Percentiles rank a stretch among this genome's conserved stretches.
phyloP scores from a whole-genome alignment of 2,797 vertebrate species.

The Botia almorhae region DNA sequence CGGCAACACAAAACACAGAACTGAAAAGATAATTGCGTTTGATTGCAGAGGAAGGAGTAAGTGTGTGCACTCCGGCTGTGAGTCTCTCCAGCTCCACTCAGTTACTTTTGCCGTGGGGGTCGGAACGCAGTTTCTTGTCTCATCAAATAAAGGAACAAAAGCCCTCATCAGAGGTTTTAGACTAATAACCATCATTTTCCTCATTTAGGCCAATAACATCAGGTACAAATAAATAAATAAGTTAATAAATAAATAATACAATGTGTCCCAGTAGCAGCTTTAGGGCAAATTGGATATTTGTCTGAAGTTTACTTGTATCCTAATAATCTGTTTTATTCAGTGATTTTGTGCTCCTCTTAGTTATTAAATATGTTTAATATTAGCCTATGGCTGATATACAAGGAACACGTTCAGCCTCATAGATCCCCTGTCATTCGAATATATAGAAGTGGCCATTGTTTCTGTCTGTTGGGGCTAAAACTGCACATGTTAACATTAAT shows the following conservation, averaged over 20 bases:
- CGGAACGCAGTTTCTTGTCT: slow-evolving; percentile 46
- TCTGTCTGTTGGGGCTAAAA: neutral
- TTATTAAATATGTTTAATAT: too few species aligned
- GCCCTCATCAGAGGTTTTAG: slow-evolving; percentile 14
- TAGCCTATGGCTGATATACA: too few species aligned
- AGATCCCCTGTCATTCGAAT: too few species aligned
- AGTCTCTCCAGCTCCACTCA: slow-evolving; percentile 29
- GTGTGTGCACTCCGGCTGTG: slow-evolving; percentile 54
- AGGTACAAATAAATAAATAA: slow-evolving; percentile 39
- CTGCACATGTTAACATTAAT: slow-evolving; percentile 22
- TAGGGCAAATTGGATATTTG: slow-evolving; percentile 22
- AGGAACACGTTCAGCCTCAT: too few species aligned
- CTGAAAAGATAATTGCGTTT: slow-evolving; percentile 54
- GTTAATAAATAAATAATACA: neutral
- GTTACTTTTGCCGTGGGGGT: slow-evolving; percentile 36
- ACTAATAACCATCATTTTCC: slow-evolving; percentile 41
- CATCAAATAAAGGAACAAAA: slow-evolving; percentile 31
- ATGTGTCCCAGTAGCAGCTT: neutral
- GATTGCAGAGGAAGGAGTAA: slow-evolving; percentile 57
- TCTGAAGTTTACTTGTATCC: neutral
- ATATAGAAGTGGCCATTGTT: neutral
- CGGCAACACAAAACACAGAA: slow-evolving; percentile 29
- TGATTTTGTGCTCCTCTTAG: too few species aligned
- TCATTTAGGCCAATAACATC: slow-evolving; percentile 48
- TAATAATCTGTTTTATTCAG: neutral